Percentiles rank a stretch among this genome's conserved stretches.
Conservation (phyloP, 2,797 vertebrate genomes). For the Enteromius paludinosus region DNA sequence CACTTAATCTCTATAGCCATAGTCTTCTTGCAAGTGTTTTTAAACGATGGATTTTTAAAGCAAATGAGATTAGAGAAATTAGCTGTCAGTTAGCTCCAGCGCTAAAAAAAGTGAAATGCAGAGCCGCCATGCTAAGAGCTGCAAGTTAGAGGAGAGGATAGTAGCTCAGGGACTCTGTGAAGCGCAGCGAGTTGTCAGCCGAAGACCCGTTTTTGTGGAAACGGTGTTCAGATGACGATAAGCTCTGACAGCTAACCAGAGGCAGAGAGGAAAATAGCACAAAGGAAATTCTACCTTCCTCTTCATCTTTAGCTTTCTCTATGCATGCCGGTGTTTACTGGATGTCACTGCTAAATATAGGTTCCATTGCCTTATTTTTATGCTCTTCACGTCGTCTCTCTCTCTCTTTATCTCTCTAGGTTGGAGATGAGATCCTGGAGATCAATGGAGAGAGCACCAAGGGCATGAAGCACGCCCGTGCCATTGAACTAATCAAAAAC, state of each 20-base stretch:
- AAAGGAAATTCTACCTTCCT: slow-evolving; percentile 57
- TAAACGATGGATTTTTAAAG: not conserved
- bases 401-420: slow-evolving; percentile 72
- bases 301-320: slow-evolving; percentile 4
- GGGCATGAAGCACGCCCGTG: slow-evolving; percentile 98
- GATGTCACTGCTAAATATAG: slow-evolving; percentile 34
- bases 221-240: slow-evolving; percentile 70
- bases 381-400: not conserved
- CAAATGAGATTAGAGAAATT: not conserved
- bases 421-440: slow-evolving; percentile 98
- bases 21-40: not conserved
- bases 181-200: slow-evolving; percentile 68
- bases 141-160: slow-evolving; percentile 69
- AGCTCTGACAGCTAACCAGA: slow-evolving; percentile 71
- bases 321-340: slow-evolving; percentile 4
- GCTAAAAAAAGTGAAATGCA: not conserved
- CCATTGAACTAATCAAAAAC: slow-evolving; percentile 99
- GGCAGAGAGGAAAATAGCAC: slow-evolving; percentile 64
- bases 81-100: not conserved
- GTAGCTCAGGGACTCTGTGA: slow-evolving; percentile 66
- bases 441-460: slow-evolving; percentile 98
- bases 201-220: slow-evolving; percentile 64
- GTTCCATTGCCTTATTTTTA: not conserved
- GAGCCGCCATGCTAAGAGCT: slow-evolving; percentile 28
- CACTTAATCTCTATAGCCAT: not conserved